phyloP scores from a whole-genome alignment of 2,888 invertebrate species.

The Leucophenga maculata region DNA sequence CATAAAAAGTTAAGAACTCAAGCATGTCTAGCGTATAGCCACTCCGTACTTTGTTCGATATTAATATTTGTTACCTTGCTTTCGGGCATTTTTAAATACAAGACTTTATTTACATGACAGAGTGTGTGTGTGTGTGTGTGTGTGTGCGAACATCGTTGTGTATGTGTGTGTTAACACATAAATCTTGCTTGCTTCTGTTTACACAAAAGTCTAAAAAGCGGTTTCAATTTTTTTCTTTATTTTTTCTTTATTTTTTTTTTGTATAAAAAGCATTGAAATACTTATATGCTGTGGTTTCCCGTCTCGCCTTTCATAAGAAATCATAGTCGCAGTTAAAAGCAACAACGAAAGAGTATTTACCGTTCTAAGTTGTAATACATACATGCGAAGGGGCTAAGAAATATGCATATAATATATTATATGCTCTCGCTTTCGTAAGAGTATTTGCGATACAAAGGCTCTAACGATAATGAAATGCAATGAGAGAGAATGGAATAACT shows the following conservation, averaged over 20 bases:
- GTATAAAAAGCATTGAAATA: slow-evolving; percentile 12
- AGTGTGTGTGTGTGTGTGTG: slow-evolving; percentile 12
- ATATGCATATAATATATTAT: no score
- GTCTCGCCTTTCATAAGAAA: not conserved
- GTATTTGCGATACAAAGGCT: no score
- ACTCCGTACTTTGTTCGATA: no score
- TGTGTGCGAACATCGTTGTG: slow-evolving; percentile 20
- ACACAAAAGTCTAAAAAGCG: slow-evolving; percentile 17
- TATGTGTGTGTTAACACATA: slow-evolving; percentile 32
- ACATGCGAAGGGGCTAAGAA: no score
- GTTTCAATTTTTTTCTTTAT: not conserved
- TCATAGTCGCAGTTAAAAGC: not conserved
- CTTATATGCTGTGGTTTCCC: not conserved
- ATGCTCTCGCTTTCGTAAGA: no score
- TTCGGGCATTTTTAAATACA: slow-evolving; percentile 34
- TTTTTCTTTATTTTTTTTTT: not conserved
- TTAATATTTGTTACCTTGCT: slow-evolving; percentile 2
- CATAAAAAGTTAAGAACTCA: no score
- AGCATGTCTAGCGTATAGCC: no score
- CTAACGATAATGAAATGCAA: no score
- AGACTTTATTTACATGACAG: slow-evolving; percentile 23
- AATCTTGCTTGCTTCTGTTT: slow-evolving; percentile 35
- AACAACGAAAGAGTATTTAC: slow-evolving; percentile 16
- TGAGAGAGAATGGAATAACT: no score
- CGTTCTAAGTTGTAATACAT: no score